phyloP scores from a whole-genome alignment of 1,140 invertebrate genomes.

The Camponotus pennsylvanicus region DNA sequence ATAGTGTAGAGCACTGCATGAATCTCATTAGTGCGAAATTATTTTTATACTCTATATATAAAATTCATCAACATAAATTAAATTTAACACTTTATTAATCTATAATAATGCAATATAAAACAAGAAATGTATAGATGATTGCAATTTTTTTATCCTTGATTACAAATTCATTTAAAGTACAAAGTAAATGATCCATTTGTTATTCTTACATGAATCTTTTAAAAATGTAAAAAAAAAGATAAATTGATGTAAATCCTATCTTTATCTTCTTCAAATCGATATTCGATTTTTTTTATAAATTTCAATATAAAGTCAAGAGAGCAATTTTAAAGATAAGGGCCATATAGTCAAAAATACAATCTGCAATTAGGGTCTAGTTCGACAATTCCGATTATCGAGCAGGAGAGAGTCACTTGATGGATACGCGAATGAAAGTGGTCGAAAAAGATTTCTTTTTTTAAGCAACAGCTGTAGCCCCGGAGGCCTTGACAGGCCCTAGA shows the following conservation, averaged over 20 bases:
- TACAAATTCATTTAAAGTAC: background rate
- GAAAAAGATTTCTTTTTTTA: conserved; percentile 14
- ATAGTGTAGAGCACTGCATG: background rate
- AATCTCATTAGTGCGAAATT: conserved; percentile 1
- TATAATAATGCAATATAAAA: background rate
- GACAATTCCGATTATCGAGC: background rate
- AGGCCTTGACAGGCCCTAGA: background rate
- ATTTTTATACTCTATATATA: background rate
- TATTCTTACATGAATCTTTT: background rate
- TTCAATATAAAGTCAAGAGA: background rate
- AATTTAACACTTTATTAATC: background rate
- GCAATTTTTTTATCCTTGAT: background rate
- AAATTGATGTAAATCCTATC: background rate
- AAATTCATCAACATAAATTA: background rate
- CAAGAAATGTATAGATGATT: background rate
- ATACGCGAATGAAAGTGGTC: background rate
- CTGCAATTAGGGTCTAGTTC: background rate
- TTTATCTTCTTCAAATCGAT: background rate
- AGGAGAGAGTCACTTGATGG: conserved; percentile 18
- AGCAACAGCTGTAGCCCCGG: conserved; percentile 2
- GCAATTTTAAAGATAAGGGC: background rate
- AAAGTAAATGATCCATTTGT: background rate
- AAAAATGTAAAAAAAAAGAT: background rate
- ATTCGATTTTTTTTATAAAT: background rate
- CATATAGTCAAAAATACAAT: background rate